Evolutionary conservation across 30 jellyfish, hydroid and myxozoan species (phyloP).

Genomic region (Sanderia malayensis): DNA sequence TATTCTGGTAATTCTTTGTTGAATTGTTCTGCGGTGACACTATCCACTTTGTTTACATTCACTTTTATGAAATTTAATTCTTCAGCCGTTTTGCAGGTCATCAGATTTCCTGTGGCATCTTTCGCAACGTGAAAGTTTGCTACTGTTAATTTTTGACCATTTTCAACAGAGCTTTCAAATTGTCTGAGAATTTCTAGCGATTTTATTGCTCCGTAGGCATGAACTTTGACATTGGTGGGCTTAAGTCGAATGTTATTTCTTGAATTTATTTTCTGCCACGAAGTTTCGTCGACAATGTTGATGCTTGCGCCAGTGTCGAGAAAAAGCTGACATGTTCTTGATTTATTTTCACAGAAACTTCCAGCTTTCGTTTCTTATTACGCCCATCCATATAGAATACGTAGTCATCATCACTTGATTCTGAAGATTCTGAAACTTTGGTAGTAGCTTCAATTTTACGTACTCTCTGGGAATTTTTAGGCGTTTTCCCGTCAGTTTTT

Average conservation of each 20-base stretch:
- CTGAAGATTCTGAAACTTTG: conserved; percentile 12
- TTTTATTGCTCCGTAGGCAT: background rate
- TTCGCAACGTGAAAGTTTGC: background rate
- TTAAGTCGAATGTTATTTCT: conserved; percentile 18
- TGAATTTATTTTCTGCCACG: background rate
- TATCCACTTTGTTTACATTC: background rate
- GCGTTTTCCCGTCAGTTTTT: background rate
- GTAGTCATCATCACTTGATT: conserved; percentile 38
- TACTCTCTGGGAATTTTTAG: conserved; percentile 6
- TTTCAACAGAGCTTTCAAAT: background rate
- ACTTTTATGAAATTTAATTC: background rate
- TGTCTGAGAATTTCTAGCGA: background rate
- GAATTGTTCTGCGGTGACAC: background rate
- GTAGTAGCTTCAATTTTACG: no score
- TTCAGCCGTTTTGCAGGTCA: background rate
- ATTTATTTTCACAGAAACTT: conserved; percentile 12
- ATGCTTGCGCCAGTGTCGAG: conserved; percentile 46
- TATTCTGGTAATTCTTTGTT: background rate
- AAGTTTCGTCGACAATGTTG: conserved; percentile 10
- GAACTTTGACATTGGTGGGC: background rate
- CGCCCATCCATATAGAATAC: no score
- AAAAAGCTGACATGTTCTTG: conserved; percentile 14
- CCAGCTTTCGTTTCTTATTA: no score
- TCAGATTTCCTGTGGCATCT: background rate
- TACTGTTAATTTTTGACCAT: background rate